These are phyloP conservation scores for Andrena flavipes DNA, from an alignment of 2,888 invertebrate genomes.

Conservation along the genomic window DNA sequence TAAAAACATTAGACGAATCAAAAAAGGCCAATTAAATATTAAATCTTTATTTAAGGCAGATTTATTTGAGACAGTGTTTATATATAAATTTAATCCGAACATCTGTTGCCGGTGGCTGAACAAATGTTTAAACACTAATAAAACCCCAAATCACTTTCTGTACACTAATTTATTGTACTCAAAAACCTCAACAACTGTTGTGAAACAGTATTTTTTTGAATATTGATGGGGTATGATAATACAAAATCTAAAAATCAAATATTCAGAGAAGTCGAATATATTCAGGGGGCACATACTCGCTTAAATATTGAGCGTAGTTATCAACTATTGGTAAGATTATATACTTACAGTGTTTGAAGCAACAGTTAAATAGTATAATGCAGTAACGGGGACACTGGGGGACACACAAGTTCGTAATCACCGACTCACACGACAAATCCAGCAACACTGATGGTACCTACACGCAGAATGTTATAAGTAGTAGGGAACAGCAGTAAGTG, in stretches of 20 bases:
- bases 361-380: constrained; percentile 31
- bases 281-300: no score
- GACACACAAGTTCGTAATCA: neutral
- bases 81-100: neutral
- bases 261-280: no score
- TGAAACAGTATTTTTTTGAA: no score
- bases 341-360: constrained; percentile 43
- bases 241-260: no score
- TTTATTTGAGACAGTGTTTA: no score
- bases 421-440: constrained; percentile 22
- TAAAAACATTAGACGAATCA: neutral
- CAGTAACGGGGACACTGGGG: neutral
- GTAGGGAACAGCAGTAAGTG: constrained; percentile 6
- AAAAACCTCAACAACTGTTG: neutral
- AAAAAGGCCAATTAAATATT: neutral
- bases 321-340: neutral
- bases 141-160: neutral
- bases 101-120: neutral
- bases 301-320: neutral
- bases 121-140: neutral
- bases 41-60: neutral
- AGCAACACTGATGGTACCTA: constrained; percentile 47
- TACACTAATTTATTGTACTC: neutral
- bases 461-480: constrained; percentile 37
- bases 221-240: no score